Conservation (phyloP, 2,797 vertebrate species). For the Falco berigora region DNA sequence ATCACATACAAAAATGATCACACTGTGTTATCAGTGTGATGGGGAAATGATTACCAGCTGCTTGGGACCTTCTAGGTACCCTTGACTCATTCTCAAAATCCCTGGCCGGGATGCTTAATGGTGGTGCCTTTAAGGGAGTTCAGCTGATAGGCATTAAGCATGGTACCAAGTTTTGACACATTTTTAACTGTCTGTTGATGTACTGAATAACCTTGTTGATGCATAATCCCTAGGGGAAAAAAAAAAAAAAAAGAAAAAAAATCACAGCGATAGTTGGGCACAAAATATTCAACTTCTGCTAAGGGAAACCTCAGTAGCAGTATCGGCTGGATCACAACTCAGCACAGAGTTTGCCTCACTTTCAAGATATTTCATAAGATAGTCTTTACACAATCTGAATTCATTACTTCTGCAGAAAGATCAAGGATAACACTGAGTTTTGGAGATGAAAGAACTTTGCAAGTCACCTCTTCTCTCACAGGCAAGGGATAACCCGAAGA, state of each 20-base stretch:
- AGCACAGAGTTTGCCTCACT: background rate
- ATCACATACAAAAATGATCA: background rate
- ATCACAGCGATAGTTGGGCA: background rate
- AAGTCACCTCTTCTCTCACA: background rate
- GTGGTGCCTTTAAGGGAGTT: background rate
- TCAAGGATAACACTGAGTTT: background rate
- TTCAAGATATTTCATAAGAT: background rate
- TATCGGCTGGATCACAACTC: background rate
- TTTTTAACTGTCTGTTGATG: background rate
- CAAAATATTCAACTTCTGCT: background rate
- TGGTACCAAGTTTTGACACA: background rate
- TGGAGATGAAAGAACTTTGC: background rate
- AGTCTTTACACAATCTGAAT: background rate
- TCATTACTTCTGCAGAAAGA: conserved; percentile 3
- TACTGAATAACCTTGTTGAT: background rate
- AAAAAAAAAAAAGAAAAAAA: background rate
- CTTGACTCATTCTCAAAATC: background rate
- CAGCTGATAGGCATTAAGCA: background rate
- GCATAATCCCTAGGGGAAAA: background rate
- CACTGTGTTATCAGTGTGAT: background rate
- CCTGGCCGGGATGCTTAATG: background rate
- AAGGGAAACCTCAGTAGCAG: background rate
- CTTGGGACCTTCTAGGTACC: background rate
- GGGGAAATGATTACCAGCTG: background rate
- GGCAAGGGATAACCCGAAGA: background rate